phyloP scores from a whole-genome alignment of 2,113 vertebrate genomes.

The Candoia aspera region DNA sequence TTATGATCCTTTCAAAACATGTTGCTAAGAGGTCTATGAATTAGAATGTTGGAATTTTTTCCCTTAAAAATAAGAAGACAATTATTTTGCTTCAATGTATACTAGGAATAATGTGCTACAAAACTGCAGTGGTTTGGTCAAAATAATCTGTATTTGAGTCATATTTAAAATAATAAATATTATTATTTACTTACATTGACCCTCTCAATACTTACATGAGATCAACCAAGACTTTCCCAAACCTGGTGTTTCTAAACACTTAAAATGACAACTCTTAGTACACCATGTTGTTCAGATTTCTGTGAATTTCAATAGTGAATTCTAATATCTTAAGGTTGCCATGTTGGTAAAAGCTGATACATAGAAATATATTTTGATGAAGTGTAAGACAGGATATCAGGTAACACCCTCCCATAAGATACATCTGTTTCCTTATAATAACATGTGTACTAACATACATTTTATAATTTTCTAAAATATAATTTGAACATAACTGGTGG shows the following conservation, averaged over 20 bases:
- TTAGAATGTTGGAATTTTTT: not conserved
- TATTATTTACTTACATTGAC: too few species aligned
- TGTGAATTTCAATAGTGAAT: not conserved
- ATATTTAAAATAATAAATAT: not conserved
- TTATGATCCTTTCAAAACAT: conserved; percentile 41
- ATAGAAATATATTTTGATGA: not conserved
- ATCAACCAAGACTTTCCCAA: not conserved
- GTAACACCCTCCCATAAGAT: not conserved
- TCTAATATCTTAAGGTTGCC: not conserved
- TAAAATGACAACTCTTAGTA: not conserved
- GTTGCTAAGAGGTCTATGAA: not conserved
- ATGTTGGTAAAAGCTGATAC: not conserved
- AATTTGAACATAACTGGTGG: not conserved
- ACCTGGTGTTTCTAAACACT: not conserved
- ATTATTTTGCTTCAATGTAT: not conserved
- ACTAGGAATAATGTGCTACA: not conserved
- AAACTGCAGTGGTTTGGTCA: not conserved
- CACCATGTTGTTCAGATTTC: not conserved
- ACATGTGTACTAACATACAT: not conserved
- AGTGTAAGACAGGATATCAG: not conserved
- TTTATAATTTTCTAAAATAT: not conserved
- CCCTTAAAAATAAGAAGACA: not conserved
- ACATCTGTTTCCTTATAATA: not conserved
- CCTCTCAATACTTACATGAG: not conserved
- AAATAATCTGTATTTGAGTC: not conserved